Conservation (phyloP, 2,888 invertebrate genomes). For the Nephrotoma guestfalica region DNA sequence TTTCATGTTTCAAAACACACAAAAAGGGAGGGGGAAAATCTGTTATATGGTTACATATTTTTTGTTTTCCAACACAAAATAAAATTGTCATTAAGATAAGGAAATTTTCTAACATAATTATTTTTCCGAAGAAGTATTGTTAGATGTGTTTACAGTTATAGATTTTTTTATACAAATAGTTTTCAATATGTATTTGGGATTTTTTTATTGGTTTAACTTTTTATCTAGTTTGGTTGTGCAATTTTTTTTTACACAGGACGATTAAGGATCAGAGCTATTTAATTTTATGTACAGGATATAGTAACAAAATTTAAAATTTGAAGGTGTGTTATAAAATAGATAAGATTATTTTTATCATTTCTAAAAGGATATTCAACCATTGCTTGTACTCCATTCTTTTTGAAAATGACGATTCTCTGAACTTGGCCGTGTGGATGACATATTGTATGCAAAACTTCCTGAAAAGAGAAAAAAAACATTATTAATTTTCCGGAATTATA, state of each 20-base stretch:
- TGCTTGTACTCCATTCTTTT: constrained; percentile 96
- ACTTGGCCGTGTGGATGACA: constrained; percentile 91
- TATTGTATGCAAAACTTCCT: constrained; percentile 98
- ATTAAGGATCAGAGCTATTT: neutral
- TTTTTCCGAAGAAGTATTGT: neutral
- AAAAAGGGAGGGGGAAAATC: neutral
- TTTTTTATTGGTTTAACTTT: neutral
- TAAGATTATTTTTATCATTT: constrained; percentile 12
- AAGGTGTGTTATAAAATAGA: constrained; percentile 3
- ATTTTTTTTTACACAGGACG: neutral
- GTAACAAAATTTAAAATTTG: neutral
- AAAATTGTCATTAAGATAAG: neutral
- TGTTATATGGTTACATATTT: neutral
- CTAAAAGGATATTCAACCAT: constrained; percentile 98
- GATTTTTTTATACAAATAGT: neutral
- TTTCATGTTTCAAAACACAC: neutral
- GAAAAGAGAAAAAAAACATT: constrained; percentile 37
- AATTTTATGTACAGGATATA: neutral
- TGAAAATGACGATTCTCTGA: constrained; percentile 94
- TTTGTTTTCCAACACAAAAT: neutral
- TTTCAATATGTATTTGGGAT: neutral
- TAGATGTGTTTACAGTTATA: neutral
- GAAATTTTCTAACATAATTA: neutral
- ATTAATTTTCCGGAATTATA: neutral
- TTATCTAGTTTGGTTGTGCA: neutral